A percentile compares a stretch with the other conserved stretches of the same genome.
These are phyloP conservation scores for Scleropages formosus DNA, from an alignment of 2,797 vertebrate genomes.

Conservation along the genomic window DNA sequence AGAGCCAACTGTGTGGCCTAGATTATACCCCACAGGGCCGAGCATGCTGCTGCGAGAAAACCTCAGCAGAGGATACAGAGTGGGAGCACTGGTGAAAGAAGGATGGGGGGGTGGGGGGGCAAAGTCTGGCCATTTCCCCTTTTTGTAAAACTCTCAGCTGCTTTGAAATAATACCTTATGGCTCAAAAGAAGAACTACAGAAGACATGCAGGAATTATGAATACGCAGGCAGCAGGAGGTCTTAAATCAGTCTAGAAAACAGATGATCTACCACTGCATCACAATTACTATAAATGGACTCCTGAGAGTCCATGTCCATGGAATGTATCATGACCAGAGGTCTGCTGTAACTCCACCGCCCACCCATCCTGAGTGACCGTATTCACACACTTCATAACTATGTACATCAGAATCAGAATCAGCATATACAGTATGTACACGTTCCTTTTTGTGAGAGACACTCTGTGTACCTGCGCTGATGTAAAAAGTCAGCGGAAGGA, in stretches of 20 bases:
- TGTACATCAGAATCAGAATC: too few relatives aligned
- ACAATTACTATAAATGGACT: slow-evolving; percentile 2
- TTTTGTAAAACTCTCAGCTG: background rate
- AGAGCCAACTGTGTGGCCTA: slow-evolving; percentile 36
- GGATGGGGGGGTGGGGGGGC: background rate
- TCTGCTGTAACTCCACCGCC: too few relatives aligned
- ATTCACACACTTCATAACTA: too few relatives aligned
- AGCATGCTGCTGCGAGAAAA: background rate
- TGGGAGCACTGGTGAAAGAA: background rate
- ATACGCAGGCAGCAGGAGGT: too few relatives aligned
- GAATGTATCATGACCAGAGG: too few relatives aligned
- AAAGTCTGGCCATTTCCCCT: too few relatives aligned
- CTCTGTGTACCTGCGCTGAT: slow-evolving; percentile 33
- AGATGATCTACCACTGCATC: background rate
- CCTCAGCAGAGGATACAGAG: background rate
- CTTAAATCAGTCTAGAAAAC: too few relatives aligned
- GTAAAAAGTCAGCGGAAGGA: slow-evolving; percentile 37
- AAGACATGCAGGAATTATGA: background rate
- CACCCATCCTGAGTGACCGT: too few relatives aligned
- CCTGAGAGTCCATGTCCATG: background rate
- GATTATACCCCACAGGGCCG: slow-evolving; percentile 32
- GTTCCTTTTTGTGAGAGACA: background rate
- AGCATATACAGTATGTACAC: too few relatives aligned
- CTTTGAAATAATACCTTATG: background rate
- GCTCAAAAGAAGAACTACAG: background rate